phyloP scores from a whole-genome alignment of 2,888 invertebrate genomes.

The Drosophila diplacantha region DNA sequence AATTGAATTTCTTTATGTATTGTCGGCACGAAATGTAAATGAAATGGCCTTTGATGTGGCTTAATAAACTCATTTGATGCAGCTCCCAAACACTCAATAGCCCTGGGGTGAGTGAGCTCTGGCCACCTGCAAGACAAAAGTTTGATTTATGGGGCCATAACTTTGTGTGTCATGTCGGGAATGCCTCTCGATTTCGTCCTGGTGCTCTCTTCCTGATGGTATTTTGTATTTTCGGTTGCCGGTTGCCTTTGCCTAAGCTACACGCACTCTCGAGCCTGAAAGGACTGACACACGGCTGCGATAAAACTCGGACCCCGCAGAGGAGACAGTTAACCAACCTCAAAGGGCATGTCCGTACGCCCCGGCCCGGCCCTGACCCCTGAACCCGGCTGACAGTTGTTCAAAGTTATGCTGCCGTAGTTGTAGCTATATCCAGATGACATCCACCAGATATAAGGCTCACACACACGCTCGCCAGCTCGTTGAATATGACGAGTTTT shows the following conservation, averaged over 20 bases:
- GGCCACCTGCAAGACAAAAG: conserved; percentile 39
- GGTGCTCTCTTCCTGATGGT: conserved; percentile 19
- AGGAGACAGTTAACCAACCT: conserved; percentile 62
- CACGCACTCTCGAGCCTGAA: conserved; percentile 15
- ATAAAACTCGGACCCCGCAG: conserved; percentile 51
- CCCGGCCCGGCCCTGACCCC: conserved; percentile 14
- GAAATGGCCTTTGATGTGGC: conserved; percentile 23
- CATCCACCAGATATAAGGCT: conserved; percentile 72
- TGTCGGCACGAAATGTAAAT: conserved; percentile 13
- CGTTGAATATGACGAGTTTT: conserved; percentile 31
- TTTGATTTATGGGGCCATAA: conserved; percentile 48
- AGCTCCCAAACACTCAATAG: conserved; percentile 10
- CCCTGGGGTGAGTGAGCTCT: neutral
- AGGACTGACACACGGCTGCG: conserved; percentile 29
- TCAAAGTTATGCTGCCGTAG: conserved; percentile 51
- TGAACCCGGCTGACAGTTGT: conserved; percentile 49
- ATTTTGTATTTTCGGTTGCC: conserved; percentile 30
- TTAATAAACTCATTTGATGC: conserved; percentile 44
- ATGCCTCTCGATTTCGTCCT: conserved; percentile 30
- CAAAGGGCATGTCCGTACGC: conserved; percentile 34
- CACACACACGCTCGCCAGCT: conserved; percentile 40
- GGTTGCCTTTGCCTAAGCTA: conserved; percentile 46
- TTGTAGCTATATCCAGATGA: conserved; percentile 61
- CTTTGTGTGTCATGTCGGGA: conserved; percentile 38
- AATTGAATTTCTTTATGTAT: conserved; percentile 5